A percentile compares a stretch with the other conserved stretches of the same genome.
Conservation (phyloP, 2,888 invertebrate genomes). For the Hermaeophaga mercurialis region DNA sequence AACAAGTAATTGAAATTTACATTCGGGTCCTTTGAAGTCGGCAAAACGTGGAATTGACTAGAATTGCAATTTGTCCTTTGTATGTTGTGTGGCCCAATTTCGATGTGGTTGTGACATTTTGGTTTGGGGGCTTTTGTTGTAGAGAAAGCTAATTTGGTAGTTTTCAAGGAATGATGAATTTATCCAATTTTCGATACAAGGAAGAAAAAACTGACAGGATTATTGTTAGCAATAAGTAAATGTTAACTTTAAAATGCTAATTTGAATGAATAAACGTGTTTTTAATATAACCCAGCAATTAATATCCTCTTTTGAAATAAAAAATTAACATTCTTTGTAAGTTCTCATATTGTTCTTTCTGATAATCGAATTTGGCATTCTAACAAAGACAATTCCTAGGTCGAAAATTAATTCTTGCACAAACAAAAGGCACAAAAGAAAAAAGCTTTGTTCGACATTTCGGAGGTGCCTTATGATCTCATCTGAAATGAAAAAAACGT, state of each 20-base stretch:
- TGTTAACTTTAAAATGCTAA: too few relatives aligned
- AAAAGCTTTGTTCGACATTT: slow-evolving; percentile 27
- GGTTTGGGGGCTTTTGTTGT: slow-evolving; percentile 23
- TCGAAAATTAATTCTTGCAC: slow-evolving; percentile 27
- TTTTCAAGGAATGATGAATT: neutral
- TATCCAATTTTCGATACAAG: neutral
- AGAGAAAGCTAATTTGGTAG: slow-evolving; percentile 22
- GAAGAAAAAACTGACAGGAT: neutral
- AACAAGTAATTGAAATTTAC: slow-evolving; percentile 50
- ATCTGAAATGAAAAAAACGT: slow-evolving; percentile 32
- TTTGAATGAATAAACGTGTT: too few relatives aligned
- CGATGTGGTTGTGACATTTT: slow-evolving; percentile 34
- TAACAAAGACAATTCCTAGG: slow-evolving; percentile 17
- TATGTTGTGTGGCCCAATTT: slow-evolving; percentile 27
- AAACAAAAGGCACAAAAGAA: slow-evolving; percentile 24
- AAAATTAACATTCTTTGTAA: slow-evolving; percentile 10
- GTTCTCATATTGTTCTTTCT: slow-evolving; percentile 8
- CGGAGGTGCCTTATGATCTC: slow-evolving; percentile 33
- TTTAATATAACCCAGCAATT: too few relatives aligned
- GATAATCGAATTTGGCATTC: slow-evolving; percentile 18
- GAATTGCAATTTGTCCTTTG: slow-evolving; percentile 43
- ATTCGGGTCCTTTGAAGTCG: slow-evolving; percentile 44
- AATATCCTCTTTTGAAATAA: too few relatives aligned
- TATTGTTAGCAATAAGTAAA: too few relatives aligned
- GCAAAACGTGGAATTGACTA: slow-evolving; percentile 39